Base-by-base conservation (phyloP, 1,140 invertebrate species). In the Bradynema listronoti region DNA sequence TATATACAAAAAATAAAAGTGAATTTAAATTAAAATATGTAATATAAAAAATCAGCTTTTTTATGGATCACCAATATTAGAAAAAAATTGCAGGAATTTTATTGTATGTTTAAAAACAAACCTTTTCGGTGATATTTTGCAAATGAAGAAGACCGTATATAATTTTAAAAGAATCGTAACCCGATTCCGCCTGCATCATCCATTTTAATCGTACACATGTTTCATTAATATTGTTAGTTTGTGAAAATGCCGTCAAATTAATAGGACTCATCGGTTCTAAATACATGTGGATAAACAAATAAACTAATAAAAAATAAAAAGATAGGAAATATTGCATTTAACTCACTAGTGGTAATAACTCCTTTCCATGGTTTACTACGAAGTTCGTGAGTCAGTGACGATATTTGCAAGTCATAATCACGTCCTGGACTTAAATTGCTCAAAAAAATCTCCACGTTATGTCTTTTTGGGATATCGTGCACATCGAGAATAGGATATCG, bases 401-500 rank as follows among this genome's bases (percentile, higher is more conserved):
- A 72, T 14, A 75, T 66, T 3, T 56, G 45, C 45, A 75, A 58
- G 27, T 66, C 67, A 46, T 73, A 75, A 32, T 77, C 72, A 33
- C 73, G 45, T 7, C 73, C 73, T 1, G 73, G 75, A 49, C 58
- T 68, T 52, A 75, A 52, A 58, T 75, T 75, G 34, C 73, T 72
- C 43, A 75, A 55, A 56, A 75, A 78, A 24, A 75, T 50, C 36
- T 78, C 73, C 6, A 75, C 64, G 39, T 75, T 49, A 30, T 64
- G 56, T 52, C 78, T 74, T 39, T 75, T 75, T n/a, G 57, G 59
- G 51, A 75, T 66, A 56, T 75, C 73, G 34, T 72, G 56, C 41
- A 75, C 67, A 32, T 75, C 70, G 24, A 75, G 60, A 33, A 74
- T 75, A 7, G 74, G 73, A 61, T 51, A 75, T 36, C 72, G 58